These are phyloP conservation scores for Salmo trutta DNA, from an alignment of 2,797 vertebrate species.

Conservation along the genomic window DNA sequence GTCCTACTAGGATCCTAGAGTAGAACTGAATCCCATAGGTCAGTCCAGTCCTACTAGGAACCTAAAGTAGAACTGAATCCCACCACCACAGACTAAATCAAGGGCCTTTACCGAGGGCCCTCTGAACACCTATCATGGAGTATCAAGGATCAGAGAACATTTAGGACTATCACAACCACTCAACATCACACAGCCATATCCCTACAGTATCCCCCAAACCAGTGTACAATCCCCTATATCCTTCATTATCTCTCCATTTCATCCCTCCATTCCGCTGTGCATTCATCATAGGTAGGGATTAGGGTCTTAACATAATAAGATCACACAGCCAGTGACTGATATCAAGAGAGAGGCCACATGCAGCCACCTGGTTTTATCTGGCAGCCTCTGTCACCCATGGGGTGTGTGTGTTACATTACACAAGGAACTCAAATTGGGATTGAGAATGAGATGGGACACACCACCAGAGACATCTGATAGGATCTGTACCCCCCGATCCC, in stretches of 20 bases:
- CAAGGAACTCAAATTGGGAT: conserved; percentile 87
- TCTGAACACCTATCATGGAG: neutral
- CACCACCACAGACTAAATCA: neutral
- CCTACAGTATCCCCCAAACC: conserved; percentile 24
- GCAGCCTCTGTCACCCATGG: conserved; percentile 88
- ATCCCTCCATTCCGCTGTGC: conserved; percentile 75
- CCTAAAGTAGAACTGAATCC: neutral
- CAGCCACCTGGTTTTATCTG: conserved; percentile 95
- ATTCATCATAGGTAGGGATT: conserved; percentile 99
- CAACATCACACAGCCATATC: conserved; percentile 13
- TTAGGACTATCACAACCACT: neutral
- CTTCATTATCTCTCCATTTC: conserved; percentile 60
- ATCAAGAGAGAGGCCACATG: conserved; percentile 99
- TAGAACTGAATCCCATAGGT: neutral
- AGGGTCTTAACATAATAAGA: conserved; percentile 99
- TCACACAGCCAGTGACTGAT: conserved; percentile 99
- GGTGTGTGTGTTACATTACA: conserved; percentile 77
- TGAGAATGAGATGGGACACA: conserved; percentile 85
- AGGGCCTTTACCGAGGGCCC: neutral
- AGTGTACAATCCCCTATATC: conserved; percentile 58
- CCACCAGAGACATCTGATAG: conserved; percentile 90
- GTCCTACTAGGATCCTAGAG: no score
- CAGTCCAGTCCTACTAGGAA: no score
- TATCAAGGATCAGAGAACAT: conserved; percentile 53
- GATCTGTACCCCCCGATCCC: conserved; percentile 80